Evolutionary conservation across 2,113 vertebrate genomes (phyloP), one percentile per base, ranked within the genome.

Genomic region (Calyptommatus sinebrachiatus): DNA sequence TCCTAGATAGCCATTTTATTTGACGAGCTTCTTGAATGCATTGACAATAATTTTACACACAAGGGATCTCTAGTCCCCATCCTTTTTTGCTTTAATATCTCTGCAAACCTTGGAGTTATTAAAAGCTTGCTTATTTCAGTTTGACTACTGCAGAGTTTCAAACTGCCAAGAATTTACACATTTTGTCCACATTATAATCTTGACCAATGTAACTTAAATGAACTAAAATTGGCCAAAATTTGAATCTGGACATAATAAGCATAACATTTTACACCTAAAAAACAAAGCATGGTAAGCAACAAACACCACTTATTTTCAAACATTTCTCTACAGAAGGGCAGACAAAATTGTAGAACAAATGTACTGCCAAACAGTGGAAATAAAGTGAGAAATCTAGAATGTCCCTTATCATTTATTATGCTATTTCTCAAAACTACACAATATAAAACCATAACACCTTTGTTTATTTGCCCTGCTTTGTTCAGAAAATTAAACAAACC

Each of bases 271-370:
- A 57, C 53, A 57, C 3, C 53, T 57, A 57, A 12, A 57, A 57
- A 57, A 12, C 50, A 2, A 57, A 57, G 12, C 14, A 57, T 57
- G 53, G 14, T 57, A 60, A 69, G 45, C 57, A 48, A 62, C 14
- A 14, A 21, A 21, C 41, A 46, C 31, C 57, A 22, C 26, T 24
- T 71, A 35, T 78, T 26, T 77, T 35, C n/a, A 57, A 7, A 45
- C n/a, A 65, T 65, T 12, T 76, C 28, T 8, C 57, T 70, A 84
- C 10, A 76, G 68, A 53, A 48, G 71, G 71, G 14, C 74, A 73
- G 61, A 81, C 22, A 18, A 81, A 50, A 71, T 60, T 73, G 68
- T 60, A 62, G 85, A 41, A 85, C 82, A 86, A 85, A 86, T 66
- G 73, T 60, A 66, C 81, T 75, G 76, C 41, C n/a, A 67, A 81